Conservation (phyloP, 2,113 vertebrate genomes). For the Camelus dromedarius region DNA sequence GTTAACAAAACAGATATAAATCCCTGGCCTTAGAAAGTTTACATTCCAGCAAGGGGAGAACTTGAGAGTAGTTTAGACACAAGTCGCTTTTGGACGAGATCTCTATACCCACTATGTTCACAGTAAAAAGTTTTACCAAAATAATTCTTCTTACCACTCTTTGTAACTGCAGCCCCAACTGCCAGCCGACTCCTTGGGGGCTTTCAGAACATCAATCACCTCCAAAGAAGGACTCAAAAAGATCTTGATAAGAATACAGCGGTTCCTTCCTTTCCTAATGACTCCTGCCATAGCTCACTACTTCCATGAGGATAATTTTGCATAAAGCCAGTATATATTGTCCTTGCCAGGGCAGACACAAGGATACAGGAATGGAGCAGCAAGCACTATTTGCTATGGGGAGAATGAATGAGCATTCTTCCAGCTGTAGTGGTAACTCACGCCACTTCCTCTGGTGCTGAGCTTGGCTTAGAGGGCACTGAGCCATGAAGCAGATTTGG, state of each 20-base stretch:
- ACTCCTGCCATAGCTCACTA: slow-evolving; percentile 2
- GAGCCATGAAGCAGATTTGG: not conserved
- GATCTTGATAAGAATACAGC: not conserved
- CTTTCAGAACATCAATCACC: slow-evolving; percentile 44
- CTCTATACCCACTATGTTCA: not conserved
- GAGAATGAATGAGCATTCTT: not conserved
- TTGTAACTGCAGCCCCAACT: not conserved
- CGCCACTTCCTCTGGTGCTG: not conserved
- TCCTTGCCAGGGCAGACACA: not conserved
- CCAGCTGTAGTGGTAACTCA: not conserved
- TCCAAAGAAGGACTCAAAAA: slow-evolving; percentile 48
- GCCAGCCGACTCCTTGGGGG: not conserved
- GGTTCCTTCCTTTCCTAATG: slow-evolving; percentile 40
- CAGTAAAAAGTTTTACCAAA: not conserved
- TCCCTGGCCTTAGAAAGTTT: not conserved
- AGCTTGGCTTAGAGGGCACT: slow-evolving; percentile 32
- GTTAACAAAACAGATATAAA: slow-evolving; percentile 28
- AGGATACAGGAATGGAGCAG: not conserved
- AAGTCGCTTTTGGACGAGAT: not conserved
- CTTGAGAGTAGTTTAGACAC: not conserved
- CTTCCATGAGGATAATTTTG: not conserved
- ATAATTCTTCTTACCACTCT: slow-evolving; percentile 13
- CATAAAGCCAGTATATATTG: not conserved
- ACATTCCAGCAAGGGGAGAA: not conserved
- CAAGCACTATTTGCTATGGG: not conserved